These are phyloP conservation scores for Zoanthus solanderi DNA, from an alignment of 92 coral and sea anemone species.

Conservation along the genomic window DNA sequence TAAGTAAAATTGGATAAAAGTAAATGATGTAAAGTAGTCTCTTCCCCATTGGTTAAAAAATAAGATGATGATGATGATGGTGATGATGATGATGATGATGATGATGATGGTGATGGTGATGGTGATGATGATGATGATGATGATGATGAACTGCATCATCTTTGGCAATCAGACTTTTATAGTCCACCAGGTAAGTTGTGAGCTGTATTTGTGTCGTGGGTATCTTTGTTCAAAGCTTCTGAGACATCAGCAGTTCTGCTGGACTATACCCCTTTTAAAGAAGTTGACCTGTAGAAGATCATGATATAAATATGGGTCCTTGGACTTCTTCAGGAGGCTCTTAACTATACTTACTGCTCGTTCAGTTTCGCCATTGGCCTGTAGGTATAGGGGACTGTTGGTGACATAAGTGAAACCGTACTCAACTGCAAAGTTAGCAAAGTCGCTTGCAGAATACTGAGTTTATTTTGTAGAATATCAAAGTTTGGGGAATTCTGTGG, in stretches of 20 bases:
- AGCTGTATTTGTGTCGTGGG: constrained; percentile 12
- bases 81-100: no score
- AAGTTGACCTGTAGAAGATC: constrained; percentile 22
- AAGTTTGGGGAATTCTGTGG: constrained; percentile 14
- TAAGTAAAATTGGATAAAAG: no score
- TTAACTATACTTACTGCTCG: constrained; percentile 19
- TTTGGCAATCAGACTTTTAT: constrained; percentile 3
- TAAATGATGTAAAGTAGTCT: no score
- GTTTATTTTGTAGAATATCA: constrained; percentile 5
- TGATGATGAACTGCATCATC: background rate
- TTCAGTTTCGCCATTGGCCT: constrained; percentile 30
- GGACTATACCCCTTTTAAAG: constrained; percentile 17
- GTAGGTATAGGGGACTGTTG: background rate
- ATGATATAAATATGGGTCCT: constrained; percentile 16
- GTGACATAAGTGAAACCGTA: constrained; percentile 43
- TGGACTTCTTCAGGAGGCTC: constrained; percentile 28
- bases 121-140: no score
- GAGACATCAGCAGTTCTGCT: constrained; percentile 21
- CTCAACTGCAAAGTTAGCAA: constrained; percentile 8
- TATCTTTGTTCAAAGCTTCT: constrained; percentile 9
- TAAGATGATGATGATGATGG: no score
- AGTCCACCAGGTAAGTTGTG: constrained; percentile 3
- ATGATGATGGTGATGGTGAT: no score
- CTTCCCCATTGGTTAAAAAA: no score
- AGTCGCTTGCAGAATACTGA: constrained; percentile 11